phyloP scores from a whole-genome alignment of 2,888 invertebrate species.

The Augochlorella aurata region DNA sequence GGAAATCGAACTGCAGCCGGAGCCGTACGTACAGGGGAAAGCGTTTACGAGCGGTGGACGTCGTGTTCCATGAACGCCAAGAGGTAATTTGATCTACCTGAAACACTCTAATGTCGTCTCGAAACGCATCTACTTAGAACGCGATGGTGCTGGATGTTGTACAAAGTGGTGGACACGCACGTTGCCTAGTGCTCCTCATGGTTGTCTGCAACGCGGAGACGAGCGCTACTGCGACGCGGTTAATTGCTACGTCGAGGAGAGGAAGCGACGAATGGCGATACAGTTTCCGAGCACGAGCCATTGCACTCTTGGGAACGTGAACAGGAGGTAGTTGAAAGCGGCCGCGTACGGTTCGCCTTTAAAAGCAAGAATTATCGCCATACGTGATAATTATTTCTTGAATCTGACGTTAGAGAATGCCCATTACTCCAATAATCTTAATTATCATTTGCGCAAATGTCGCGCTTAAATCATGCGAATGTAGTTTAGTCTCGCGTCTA shows the following conservation, averaged over 20 bases:
- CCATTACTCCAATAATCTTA: neutral
- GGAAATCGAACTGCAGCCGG: neutral
- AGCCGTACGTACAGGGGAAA: neutral
- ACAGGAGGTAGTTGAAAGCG: conserved; percentile 41
- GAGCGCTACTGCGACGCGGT: conserved; percentile 63
- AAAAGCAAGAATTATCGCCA: conserved; percentile 35
- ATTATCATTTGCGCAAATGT: neutral
- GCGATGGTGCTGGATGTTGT: conserved; percentile 46
- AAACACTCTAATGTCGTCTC: conserved; percentile 51
- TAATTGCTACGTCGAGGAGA: conserved; percentile 64
- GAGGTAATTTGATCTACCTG: conserved; percentile 58
- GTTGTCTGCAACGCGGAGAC: conserved; percentile 49
- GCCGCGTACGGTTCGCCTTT: neutral
- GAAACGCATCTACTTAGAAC: conserved; percentile 54
- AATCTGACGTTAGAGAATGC: neutral
- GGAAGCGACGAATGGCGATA: conserved; percentile 57
- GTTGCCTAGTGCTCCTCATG: conserved; percentile 49
- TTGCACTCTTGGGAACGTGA: conserved; percentile 42
- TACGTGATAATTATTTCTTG: conserved; percentile 20
- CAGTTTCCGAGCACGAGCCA: conserved; percentile 46
- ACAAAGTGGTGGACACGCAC: conserved; percentile 64
- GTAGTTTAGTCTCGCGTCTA: neutral
- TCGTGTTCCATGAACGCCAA: conserved; percentile 24
- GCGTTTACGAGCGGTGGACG: conserved; percentile 9
- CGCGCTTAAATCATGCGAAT: neutral